Percentiles rank a stretch among this genome's conserved stretches.
phyloP scores from a whole-genome alignment of 2,113 vertebrate species.

The Scolopax mira region DNA sequence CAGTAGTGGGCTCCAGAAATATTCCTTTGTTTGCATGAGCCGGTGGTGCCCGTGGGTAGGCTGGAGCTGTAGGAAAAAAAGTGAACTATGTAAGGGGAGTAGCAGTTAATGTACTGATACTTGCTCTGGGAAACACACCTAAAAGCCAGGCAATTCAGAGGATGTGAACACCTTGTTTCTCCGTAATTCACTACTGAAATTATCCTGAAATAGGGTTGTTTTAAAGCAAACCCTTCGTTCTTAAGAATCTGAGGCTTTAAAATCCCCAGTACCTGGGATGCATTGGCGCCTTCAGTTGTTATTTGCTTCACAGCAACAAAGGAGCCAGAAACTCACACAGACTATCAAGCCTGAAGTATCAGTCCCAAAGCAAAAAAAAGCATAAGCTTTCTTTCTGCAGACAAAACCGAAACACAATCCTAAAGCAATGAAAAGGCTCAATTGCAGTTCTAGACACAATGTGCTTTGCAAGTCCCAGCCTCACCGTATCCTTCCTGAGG shows the following conservation, averaged over 20 bases:
- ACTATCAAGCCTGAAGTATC: background rate
- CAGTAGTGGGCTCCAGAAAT: conserved; percentile 4
- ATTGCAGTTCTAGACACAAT: background rate
- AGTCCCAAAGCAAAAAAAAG: background rate
- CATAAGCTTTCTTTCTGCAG: background rate
- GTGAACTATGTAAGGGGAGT: background rate
- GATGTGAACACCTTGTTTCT: background rate
- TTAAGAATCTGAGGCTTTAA: background rate
- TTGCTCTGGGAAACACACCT: background rate
- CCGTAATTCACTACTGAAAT: background rate
- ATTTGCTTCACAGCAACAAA: background rate
- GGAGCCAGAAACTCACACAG: background rate
- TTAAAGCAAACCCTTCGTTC: background rate
- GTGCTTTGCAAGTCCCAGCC: background rate
- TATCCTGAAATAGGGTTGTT: background rate
- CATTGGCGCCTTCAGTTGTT: background rate
- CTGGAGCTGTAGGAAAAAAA: background rate
- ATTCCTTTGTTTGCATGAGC: background rate
- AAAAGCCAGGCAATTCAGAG: background rate
- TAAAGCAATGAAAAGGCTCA: background rate
- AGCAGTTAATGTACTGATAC: background rate
- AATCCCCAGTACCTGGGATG: background rate
- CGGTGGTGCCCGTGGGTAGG: background rate
- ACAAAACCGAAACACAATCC: background rate
- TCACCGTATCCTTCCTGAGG: conserved; percentile 43